A percentile compares a stretch with the other conserved stretches of the same genome.
These are phyloP conservation scores for Catharus minimus DNA, from an alignment of 2,113 vertebrate species.

Conservation along the genomic window DNA sequence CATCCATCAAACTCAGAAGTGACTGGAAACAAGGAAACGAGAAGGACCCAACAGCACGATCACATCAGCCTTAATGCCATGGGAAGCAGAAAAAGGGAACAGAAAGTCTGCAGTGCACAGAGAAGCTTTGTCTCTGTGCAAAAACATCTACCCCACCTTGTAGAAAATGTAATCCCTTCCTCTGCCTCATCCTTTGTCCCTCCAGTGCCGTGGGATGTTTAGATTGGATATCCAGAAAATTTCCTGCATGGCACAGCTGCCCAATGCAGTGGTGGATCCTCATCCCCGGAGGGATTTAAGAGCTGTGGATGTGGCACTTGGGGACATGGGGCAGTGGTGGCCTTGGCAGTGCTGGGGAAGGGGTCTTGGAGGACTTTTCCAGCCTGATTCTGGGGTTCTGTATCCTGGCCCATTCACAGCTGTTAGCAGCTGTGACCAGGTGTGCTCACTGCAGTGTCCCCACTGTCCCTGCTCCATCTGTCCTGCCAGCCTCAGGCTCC, in stretches of 20 bases:
- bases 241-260: not conserved
- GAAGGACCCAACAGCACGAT: not conserved
- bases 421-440: rapidly evolving
- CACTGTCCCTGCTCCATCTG: rapidly evolving
- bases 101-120: not conserved
- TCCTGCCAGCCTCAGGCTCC: not conserved
- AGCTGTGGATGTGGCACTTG: not conserved
- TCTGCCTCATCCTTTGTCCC: not conserved
- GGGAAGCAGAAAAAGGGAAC: not conserved
- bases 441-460: not conserved
- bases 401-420: rapidly evolving
- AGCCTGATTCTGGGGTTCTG: rapidly evolving
- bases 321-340: not conserved
- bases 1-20: conserved; percentile 36
- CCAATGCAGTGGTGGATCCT: rapidly evolving
- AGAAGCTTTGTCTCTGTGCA: not conserved
- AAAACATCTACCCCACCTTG: not conserved
- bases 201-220: not conserved
- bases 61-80: not conserved
- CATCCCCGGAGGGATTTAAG: not conserved
- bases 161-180: not conserved
- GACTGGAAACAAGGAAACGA: not conserved
- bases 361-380: not conserved
- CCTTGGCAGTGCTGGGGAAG: not conserved
- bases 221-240: not conserved